Evolutionary conservation across 2,113 vertebrate genomes (phyloP).

Genomic region (Macrotis lagotis): DNA sequence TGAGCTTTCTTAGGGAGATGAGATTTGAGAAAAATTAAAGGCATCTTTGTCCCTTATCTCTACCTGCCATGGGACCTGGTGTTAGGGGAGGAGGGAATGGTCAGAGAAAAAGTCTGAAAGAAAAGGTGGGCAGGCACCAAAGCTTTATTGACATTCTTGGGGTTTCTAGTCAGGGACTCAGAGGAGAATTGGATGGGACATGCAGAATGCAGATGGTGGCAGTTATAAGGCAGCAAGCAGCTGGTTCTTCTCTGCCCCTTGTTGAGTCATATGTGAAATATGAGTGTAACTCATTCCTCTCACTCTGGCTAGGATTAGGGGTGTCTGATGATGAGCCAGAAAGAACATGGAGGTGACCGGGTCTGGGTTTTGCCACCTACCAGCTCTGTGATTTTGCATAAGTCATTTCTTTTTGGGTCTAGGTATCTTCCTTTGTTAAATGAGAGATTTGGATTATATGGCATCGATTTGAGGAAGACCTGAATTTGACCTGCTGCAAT

Average conservation of each 20-base stretch:
- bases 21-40: background rate
- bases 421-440: background rate
- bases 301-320: background rate
- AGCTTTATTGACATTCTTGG: background rate
- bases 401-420: background rate
- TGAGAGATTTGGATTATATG: background rate
- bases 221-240: background rate
- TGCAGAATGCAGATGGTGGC: background rate
- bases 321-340: background rate
- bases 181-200: background rate
- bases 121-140: background rate
- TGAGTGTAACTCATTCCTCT: background rate
- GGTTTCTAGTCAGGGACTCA: background rate
- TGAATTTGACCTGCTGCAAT: background rate
- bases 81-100: background rate
- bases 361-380: background rate
- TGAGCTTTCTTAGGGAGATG: background rate
- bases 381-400: background rate
- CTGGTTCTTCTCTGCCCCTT: background rate
- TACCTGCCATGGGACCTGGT: background rate
- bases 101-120: background rate
- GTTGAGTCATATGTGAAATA: background rate
- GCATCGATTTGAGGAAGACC: background rate
- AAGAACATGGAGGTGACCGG: background rate
- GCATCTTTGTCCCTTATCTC: background rate